Evolutionary conservation across 2,113 vertebrate genomes (phyloP), one percentile per base, ranked within the genome.

Genomic region (Hippocampus guttulatus): DNA sequence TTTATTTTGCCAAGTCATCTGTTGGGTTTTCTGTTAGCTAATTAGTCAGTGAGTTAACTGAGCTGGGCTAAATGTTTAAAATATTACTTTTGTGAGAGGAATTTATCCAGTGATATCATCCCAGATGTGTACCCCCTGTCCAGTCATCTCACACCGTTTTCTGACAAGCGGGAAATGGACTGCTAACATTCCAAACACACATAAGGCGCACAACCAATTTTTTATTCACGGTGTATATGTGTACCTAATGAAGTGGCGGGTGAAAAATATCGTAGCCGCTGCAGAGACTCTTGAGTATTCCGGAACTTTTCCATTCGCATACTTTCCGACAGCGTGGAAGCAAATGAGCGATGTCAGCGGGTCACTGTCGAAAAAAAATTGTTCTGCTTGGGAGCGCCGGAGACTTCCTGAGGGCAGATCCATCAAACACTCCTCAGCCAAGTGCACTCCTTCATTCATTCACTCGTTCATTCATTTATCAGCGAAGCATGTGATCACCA

Each of bases 331-430:
- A 27, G 15, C 27, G 16, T 20, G 58, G 58, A 61, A 61, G 58
- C 58, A 61, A 61, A 61, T 61, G 58, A 61, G 16, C 15, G 30
- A 33, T 58, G 58, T 61, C 58, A 61, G 58, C 58, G 33, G 27
- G 58, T 61, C 58, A 61, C 58, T 61, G 58, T 33, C 27, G n/a
- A 20, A 58, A 58, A 60, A 57, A 57, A 57, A 25, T 5, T 18
- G 16, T 61, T 27, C 58, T 61, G 58, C 58, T 61, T 33, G 58
- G 58, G 16, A 61, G 58, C 58, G 58, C 27, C 15, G 58, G 5
- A 61, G 6, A 33, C 58, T 33, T 33, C 55, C 55, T 58, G 55
- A 61, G 16, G 58, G 30, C 58, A 33, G 58, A 61, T 61, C 58
- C 58, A 61, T 61, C 58, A 61, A 61, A 61, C 27, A 33, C 27